Evolutionary conservation across 2,888 invertebrate species (phyloP).

Genomic region (Eupithecia pulchellata): DNA sequence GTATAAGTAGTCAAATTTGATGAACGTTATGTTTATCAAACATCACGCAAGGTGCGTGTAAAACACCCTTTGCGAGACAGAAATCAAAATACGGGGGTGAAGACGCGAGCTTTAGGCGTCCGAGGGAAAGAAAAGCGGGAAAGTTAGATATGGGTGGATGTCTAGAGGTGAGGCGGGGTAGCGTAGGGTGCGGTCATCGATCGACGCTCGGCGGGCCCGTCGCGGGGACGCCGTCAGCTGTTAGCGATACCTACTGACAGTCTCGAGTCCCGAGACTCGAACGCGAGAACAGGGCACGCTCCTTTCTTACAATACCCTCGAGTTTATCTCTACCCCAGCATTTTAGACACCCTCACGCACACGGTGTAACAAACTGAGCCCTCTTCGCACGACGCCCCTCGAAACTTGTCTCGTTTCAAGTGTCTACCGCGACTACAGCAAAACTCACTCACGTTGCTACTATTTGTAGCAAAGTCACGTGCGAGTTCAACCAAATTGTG

Average conservation of each 20-base stretch:
- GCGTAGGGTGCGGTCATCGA: conserved; percentile 79
- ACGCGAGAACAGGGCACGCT: conserved; percentile 34
- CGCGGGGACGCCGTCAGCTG: conserved; percentile 77
- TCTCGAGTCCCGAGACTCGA: conserved; percentile 52
- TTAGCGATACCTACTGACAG: conserved; percentile 57
- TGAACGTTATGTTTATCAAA: conserved; percentile 53
- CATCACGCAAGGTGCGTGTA: conserved; percentile 57
- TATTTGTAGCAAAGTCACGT: conserved; percentile 34
- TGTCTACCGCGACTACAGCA: conserved; percentile 20
- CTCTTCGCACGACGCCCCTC: conserved; percentile 42
- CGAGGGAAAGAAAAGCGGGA: conserved; percentile 78
- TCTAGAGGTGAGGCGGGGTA: conserved; percentile 66
- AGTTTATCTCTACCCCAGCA: conserved; percentile 40
- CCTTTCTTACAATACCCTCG: conserved; percentile 41
- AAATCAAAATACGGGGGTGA: conserved; percentile 56
- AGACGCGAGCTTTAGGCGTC: conserved; percentile 53
- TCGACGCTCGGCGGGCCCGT: conserved; percentile 58
- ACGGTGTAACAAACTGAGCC: conserved; percentile 40
- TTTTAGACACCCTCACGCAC: conserved; percentile 43
- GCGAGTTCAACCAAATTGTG: conserved; percentile 41
- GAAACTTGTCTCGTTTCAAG: conserved; percentile 44
- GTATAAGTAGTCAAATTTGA: conserved; percentile 28
- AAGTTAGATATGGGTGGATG: conserved; percentile 69
- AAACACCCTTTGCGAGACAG: conserved; percentile 46
- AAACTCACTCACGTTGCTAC: conserved; percentile 15